A percentile compares a stretch with the other conserved stretches of the same genome.
Conservation (phyloP, 1,140 invertebrate genomes). For the Drosophila sturtevanti region DNA sequence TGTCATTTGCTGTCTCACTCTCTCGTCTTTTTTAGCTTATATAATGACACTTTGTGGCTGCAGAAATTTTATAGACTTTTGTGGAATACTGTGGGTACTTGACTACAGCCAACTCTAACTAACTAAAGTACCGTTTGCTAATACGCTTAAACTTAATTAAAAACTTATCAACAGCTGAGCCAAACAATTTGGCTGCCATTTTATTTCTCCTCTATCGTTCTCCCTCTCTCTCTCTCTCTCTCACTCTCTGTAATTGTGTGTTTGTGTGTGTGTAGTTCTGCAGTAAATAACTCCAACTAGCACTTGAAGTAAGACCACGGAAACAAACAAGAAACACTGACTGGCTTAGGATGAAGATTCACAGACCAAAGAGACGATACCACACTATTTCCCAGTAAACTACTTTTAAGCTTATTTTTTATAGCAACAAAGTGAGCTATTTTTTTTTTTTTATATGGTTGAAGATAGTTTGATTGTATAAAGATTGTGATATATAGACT, state of each 20-base stretch:
- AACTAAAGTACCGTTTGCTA: constrained; percentile 59
- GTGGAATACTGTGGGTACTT: neutral
- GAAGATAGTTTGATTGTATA: neutral
- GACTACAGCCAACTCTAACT: neutral
- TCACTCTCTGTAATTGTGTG: neutral
- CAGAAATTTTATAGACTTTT: constrained; percentile 14
- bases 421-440: constrained; percentile 1
- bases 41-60: constrained; percentile 11
- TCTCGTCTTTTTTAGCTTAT: neutral
- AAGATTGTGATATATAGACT: constrained; percentile 4
- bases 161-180: constrained; percentile 74
- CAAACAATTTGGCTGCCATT: constrained; percentile 60
- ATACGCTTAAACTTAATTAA: constrained; percentile 74
- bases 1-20: neutral
- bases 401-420: constrained; percentile 8
- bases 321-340: neutral
- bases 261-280: neutral
- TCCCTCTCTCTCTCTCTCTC: neutral
- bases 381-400: neutral
- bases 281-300: constrained; percentile 12
- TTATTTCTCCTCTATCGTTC: constrained; percentile 27
- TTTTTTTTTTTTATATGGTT: neutral
- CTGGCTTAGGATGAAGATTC: neutral
- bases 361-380: neutral
- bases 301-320: neutral